These are phyloP conservation scores for Cerceris rybyensis DNA, from an alignment of 2,888 invertebrate genomes.

Conservation along the genomic window DNA sequence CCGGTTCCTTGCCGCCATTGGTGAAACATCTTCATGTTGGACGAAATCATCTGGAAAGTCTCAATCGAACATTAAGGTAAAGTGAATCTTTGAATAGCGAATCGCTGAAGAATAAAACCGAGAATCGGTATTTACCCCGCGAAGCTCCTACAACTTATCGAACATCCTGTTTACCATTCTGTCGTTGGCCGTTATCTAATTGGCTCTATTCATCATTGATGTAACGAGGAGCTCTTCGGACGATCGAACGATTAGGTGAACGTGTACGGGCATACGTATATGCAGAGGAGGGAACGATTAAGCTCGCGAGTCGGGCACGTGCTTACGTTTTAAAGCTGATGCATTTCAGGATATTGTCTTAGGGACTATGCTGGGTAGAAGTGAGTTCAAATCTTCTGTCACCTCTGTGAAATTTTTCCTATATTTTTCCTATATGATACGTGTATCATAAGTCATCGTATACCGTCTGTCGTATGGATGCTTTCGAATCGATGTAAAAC, in stretches of 20 bases:
- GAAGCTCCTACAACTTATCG: conserved; percentile 41
- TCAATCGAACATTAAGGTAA: conserved; percentile 90
- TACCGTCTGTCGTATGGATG: too few species aligned
- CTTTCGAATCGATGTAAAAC: too few species aligned
- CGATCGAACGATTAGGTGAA: conserved; percentile 52
- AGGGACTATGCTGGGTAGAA: too few species aligned
- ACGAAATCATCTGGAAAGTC: conserved; percentile 87
- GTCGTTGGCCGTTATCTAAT: conserved; percentile 50
- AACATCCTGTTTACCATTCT: conserved; percentile 68
- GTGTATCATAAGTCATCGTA: too few species aligned
- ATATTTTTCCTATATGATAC: background rate
- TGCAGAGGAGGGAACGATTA: conserved; percentile 51
- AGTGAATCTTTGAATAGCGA: conserved; percentile 28
- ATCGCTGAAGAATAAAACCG: conserved; percentile 7
- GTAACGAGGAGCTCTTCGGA: conserved; percentile 42
- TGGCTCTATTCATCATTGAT: conserved; percentile 56
- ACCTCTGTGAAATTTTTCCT: background rate
- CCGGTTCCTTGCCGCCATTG: conserved; percentile 87
- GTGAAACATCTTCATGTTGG: conserved; percentile 89
- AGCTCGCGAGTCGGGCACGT: conserved; percentile 29
- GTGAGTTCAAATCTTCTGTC: too few species aligned
- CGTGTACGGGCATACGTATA: conserved; percentile 21
- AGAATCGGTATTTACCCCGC: conserved; percentile 14
- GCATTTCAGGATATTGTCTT: background rate
- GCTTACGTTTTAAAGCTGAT: background rate